phyloP scores from a whole-genome alignment of 2,888 invertebrate species.

The Hirtodrosophila trivittata region DNA sequence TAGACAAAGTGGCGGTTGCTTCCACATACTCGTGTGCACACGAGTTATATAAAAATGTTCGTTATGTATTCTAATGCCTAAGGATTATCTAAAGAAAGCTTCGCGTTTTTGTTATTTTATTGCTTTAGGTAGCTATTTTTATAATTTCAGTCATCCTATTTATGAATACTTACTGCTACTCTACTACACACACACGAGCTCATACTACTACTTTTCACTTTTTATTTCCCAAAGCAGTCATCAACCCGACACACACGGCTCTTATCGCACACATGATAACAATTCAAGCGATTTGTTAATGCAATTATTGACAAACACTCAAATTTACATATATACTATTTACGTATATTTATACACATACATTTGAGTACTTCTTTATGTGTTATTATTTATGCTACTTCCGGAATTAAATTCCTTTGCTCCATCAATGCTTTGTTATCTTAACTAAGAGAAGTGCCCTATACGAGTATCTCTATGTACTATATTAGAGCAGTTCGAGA shows the following conservation, averaged over 20 bases:
- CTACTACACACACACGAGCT: too few relatives aligned
- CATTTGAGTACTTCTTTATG: too few relatives aligned
- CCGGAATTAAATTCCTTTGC: too few relatives aligned
- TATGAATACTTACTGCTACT: too few relatives aligned
- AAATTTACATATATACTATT: constrained; percentile 1
- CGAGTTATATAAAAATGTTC: background rate
- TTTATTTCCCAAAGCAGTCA: constrained; percentile 20
- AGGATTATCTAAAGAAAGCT: background rate
- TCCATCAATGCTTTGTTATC: too few relatives aligned
- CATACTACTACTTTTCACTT: background rate
- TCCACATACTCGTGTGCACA: background rate
- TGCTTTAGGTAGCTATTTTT: background rate
- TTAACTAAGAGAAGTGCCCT: too few relatives aligned
- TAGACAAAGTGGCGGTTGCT: constrained; percentile 66
- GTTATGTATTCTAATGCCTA: background rate
- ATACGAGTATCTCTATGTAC: too few relatives aligned
- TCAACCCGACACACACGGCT: constrained; percentile 32
- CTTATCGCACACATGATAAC: constrained; percentile 66
- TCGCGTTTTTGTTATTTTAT: too few relatives aligned
- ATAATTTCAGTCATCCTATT: too few relatives aligned
- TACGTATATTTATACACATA: background rate
- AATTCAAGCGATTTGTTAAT: constrained; percentile 45
- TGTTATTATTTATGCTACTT: background rate
- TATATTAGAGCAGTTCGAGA: too few relatives aligned
- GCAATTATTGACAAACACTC: constrained; percentile 24